These are phyloP conservation scores for Drosophila neonasuta DNA, from an alignment of 2,888 invertebrate genomes.

Conservation along the genomic window DNA sequence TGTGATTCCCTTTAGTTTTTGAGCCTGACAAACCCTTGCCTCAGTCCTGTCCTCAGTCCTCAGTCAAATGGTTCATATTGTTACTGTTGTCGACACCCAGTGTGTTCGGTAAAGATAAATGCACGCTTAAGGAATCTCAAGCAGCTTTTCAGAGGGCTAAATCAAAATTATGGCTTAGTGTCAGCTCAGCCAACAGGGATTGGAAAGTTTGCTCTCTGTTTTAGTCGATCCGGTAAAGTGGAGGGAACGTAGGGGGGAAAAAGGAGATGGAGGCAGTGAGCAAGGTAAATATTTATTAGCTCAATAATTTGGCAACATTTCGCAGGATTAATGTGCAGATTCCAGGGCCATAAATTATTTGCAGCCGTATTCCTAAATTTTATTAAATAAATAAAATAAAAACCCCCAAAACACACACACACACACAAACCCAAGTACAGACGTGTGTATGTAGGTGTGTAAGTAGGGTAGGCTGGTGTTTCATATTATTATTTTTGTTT, in stretches of 20 bases:
- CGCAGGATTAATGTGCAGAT: slow-evolving; percentile 64
- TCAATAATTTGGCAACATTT: slow-evolving; percentile 71
- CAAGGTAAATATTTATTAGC: slow-evolving; percentile 69
- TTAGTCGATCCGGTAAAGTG: not conserved
- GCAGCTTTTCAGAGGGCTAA: slow-evolving; percentile 51
- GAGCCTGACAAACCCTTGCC: slow-evolving; percentile 34
- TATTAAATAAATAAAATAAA: slow-evolving; percentile 67
- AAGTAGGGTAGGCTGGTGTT: slow-evolving; percentile 5
- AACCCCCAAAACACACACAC: slow-evolving; percentile 5
- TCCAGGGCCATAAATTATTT: slow-evolving; percentile 63
- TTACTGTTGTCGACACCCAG: slow-evolving; percentile 43
- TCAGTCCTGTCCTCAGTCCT: slow-evolving; percentile 20
- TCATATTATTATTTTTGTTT: slow-evolving; percentile 16
- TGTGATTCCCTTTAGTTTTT: slow-evolving; percentile 30
- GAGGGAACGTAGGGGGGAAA: not conserved
- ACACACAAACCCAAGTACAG: too few species aligned
- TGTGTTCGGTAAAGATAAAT: slow-evolving; percentile 55
- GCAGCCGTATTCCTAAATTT: slow-evolving; percentile 59
- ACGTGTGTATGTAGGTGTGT: slow-evolving; percentile 3
- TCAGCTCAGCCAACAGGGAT: slow-evolving; percentile 49
- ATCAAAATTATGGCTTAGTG: slow-evolving; percentile 64
- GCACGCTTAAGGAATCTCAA: slow-evolving; percentile 47
- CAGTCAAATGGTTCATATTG: not conserved
- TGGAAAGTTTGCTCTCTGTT: slow-evolving; percentile 39
- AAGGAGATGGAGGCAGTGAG: slow-evolving; percentile 27